Evolutionary conservation across 30 jellyfish, hydroid and myxozoan genomes (phyloP), one percentile per base, ranked within the genome.

Genomic region (Phacellophora camtschatica): DNA sequence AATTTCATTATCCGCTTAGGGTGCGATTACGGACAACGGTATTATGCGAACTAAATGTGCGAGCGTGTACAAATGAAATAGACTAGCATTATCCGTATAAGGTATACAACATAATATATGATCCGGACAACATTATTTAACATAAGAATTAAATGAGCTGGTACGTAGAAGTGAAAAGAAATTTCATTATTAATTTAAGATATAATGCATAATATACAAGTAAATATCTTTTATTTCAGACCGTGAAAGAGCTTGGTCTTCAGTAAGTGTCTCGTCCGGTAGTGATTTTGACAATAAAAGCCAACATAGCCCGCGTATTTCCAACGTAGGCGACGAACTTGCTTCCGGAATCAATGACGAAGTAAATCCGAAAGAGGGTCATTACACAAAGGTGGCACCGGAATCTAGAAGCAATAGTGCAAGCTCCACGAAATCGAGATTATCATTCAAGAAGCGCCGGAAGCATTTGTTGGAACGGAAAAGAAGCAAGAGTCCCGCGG

Each of bases 191-290:
- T n/a, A n/a, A n/a, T n/a, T n/a, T n/a, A n/a, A n/a, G n/a, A n/a
- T n/a, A n/a, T n/a, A n/a, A n/a, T n/a, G n/a, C n/a, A n/a, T n/a
- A n/a, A n/a, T n/a, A n/a, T n/a, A n/a, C n/a, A n/a, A n/a, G n/a
- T 46, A 45, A 16, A 46, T 11, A 9, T 46, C 20, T 28, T 46
- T 34, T 53, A 31, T 16, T 70, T 48, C n/a, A 48, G 91, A 67
- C 5, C 91, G 78, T 33, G 77, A 43, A 35, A 51, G 91, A 25
- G 29, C 84, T 3, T 65, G 51, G 43, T 80, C 91, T 10, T 61
- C 84, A 6, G 19, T 64, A 23, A 80, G 91, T 32, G 65, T 46
- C 75, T 80, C 84, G 25, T 80, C 91, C 7, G 72, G 84, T 4
- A 80, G 83, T 37, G 91, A 80, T 29, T 27, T 30, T 5, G 91